Evolutionary conservation across 2,797 vertebrate species (phyloP).

Genomic region (Neosilurus mollespiculum): DNA sequence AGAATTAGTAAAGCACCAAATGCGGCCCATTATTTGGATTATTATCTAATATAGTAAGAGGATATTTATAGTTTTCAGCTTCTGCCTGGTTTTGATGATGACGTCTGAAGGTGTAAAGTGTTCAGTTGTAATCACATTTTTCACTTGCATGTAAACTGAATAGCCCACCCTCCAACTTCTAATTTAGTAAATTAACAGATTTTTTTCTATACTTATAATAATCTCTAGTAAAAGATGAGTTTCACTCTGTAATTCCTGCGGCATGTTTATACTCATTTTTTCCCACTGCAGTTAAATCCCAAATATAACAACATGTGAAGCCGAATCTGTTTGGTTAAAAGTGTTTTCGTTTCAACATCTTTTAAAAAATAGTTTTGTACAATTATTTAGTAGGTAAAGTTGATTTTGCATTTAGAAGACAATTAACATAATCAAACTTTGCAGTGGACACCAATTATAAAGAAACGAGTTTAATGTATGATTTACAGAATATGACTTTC

Average conservation of each 20-base stretch:
- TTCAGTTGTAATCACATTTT: not conserved
- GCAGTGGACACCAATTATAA: constrained; percentile 20
- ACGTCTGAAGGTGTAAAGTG: not conserved
- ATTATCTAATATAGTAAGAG: not conserved
- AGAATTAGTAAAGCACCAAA: not conserved
- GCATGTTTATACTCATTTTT: not conserved
- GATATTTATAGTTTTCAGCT: not conserved
- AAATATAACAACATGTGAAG: not conserved
- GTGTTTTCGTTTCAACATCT: constrained; percentile 48
- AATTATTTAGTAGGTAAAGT: constrained; percentile 49
- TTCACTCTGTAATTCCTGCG: not conserved
- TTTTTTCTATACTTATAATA: not conserved
- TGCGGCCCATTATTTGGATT: not conserved
- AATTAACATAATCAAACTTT: constrained; percentile 23
- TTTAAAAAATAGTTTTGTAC: constrained; percentile 52
- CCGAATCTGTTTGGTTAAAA: constrained; percentile 17
- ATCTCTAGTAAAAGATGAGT: not conserved
- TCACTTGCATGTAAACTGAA: not conserved
- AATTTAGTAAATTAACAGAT: not conserved
- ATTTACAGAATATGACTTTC: constrained; percentile 14
- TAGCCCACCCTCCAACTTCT: not conserved
- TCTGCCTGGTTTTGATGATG: not conserved
- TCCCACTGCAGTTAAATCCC: not conserved
- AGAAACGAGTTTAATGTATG: constrained; percentile 23
- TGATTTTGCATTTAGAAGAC: constrained; percentile 50